A percentile compares a stretch with the other conserved stretches of the same genome.
These are phyloP conservation scores for Ophion obscuratus DNA, from an alignment of 2,888 invertebrate genomes.

Conservation along the genomic window DNA sequence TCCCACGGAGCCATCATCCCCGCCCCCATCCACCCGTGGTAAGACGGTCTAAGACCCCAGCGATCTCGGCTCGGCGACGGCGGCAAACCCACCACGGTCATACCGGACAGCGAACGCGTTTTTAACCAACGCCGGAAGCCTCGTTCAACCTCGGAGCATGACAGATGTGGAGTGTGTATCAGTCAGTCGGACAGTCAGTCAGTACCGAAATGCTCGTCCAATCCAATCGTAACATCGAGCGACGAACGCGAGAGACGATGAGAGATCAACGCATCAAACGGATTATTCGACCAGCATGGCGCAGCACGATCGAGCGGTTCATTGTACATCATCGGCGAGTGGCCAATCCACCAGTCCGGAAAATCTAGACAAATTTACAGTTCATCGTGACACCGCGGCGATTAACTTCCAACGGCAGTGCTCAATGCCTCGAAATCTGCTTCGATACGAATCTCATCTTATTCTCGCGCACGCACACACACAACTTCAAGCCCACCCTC, in stretches of 20 bases:
- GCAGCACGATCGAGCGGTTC: conserved; percentile 72
- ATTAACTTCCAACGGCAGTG: conserved; percentile 57
- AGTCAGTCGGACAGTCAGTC: conserved; percentile 73
- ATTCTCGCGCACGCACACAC: conserved; percentile 14
- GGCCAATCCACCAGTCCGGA: conserved; percentile 61
- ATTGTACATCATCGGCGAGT: conserved; percentile 59
- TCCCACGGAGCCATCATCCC: conserved; percentile 84
- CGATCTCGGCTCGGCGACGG: conserved; percentile 84
- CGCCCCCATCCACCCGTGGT: conserved; percentile 81
- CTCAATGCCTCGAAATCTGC: conserved; percentile 60
- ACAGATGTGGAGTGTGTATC: conserved; percentile 68
- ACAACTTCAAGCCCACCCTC: neutral
- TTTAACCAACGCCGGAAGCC: conserved; percentile 78
- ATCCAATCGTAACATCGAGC: conserved; percentile 32
- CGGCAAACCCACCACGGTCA: conserved; percentile 83
- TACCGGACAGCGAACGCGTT: conserved; percentile 82
- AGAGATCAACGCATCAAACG: conserved; percentile 43
- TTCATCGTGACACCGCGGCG: conserved; percentile 70
- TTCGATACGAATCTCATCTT: conserved; percentile 63
- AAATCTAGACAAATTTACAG: conserved; percentile 78
- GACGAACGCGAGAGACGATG: conserved; percentile 30
- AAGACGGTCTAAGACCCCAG: conserved; percentile 82
- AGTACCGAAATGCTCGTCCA: conserved; percentile 67
- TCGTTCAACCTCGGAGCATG: conserved; percentile 77
- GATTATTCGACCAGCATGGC: conserved; percentile 49